Base-by-base conservation (phyloP, 2,113 vertebrate species). In the Zosterops lateralis region DNA sequence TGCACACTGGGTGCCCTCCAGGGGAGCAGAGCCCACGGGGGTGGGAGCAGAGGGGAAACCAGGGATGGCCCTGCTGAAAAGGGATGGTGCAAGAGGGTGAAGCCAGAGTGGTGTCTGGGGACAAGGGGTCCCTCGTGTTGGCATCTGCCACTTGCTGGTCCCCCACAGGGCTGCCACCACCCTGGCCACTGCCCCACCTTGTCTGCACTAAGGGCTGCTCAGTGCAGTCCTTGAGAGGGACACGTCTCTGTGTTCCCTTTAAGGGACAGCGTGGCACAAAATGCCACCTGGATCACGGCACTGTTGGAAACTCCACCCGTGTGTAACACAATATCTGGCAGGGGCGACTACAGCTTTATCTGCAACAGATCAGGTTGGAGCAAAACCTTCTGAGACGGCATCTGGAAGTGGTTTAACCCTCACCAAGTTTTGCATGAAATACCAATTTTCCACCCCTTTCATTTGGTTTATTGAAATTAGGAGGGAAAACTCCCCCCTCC, bases 381-480 rank as follows among this genome's bases (percentile, higher is more conserved):
- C 42, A 82, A 95, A 93, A 87, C 82, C 40, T 93, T 90, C 92
- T 87, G 60, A 91, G 82, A 80, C 75, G 90, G 84, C 96, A 96
- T 96, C 94, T 96, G 96, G 96, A 96, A 97, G 34, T 64, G 91
- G 87, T 95, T 95, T 97, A 87, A 91, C 82, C 68, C 89, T 95
- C 4, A 36, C 90, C 87, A 92, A 83, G 81, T 95, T 95, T 92
- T 95, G 91, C 87, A 96, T 95, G 94, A 95, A 97, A 95, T 74
- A 95, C 94, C 95, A 94, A 92, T 96, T 97, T 97, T 97, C 94
- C 84, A 92, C 82, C 60, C 72, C 72, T 97, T 96, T 95, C 72
- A 95, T 95, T 95, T 85, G 87, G 75, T 94, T 95, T 94, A 92
- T 95, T 93, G 84, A 95, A 95, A 96, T 97, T 95, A 96, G 89